These are phyloP conservation scores for Acanthopleura granulata DNA, from an alignment of 2,888 invertebrate genomes.

Conservation along the genomic window DNA sequence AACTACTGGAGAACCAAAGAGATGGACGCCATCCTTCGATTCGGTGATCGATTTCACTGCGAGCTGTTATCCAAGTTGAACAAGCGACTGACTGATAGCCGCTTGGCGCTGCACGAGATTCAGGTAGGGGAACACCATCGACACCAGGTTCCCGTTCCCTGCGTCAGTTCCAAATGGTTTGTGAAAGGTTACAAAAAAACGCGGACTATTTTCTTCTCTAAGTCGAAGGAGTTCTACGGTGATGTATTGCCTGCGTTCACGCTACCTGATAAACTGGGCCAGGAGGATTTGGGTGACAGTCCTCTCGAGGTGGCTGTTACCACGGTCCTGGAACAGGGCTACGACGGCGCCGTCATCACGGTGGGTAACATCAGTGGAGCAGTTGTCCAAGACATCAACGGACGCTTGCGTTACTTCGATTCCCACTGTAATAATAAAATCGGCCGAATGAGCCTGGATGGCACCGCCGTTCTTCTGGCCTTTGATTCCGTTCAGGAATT, in stretches of 20 bases:
- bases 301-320: not conserved
- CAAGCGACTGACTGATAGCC: not conserved
- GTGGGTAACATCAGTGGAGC: conserved; percentile 7
- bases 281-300: not conserved
- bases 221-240: conserved; percentile 11
- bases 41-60: conserved; percentile 4
- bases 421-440: conserved; percentile 2
- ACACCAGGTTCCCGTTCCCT: not conserved
- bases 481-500: conserved; percentile 12
- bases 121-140: not conserved
- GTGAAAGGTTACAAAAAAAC: not conserved
- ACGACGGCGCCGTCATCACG: not conserved
- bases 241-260: not conserved
- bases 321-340: not conserved
- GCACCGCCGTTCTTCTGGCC: conserved; percentile 2
- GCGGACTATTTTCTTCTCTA: not conserved
- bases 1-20: conserved; percentile 7
- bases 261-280: not conserved
- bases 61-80: not conserved
- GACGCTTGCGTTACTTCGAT: not conserved
- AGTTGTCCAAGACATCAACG: not conserved
- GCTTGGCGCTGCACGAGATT: not conserved
- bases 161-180: not conserved
- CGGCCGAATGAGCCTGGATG: conserved; percentile 6
- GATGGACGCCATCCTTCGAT: conserved; percentile 4